Percentiles rank a stretch among this genome's conserved stretches.
Conservation (phyloP, 2,113 vertebrate species). For the Aegithalos caudatus region DNA sequence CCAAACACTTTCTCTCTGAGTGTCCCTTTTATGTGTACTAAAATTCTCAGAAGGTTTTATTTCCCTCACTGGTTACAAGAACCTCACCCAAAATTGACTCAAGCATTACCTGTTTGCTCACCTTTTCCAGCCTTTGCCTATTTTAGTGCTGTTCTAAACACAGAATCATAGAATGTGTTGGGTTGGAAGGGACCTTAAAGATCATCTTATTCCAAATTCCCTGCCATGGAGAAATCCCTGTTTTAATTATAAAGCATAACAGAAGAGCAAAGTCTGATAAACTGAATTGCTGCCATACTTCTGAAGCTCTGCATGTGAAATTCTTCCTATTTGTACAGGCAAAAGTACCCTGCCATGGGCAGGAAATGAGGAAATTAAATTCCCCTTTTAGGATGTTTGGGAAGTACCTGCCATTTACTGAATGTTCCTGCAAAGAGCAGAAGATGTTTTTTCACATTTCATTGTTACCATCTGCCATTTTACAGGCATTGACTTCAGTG, state of each 20-base stretch:
- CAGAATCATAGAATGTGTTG: not conserved
- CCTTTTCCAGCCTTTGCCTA: not conserved
- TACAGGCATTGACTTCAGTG: not conserved
- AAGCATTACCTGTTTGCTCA: not conserved
- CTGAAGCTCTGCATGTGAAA: not conserved
- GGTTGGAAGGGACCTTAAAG: not conserved
- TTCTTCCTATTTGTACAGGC: not conserved
- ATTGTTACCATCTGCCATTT: not conserved
- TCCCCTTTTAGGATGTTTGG: not conserved
- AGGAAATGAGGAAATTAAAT: not conserved
- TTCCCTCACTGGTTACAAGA: not conserved
- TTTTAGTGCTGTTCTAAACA: not conserved
- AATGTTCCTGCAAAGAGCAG: rapidly evolving
- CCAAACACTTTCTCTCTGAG: not conserved
- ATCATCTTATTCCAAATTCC: not conserved
- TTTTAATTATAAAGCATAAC: not conserved
- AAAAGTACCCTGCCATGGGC: not conserved
- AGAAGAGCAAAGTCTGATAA: not conserved
- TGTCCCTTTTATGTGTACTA: not conserved
- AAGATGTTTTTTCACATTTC: not conserved
- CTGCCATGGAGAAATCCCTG: not conserved
- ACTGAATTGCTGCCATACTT: not conserved
- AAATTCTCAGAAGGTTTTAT: not conserved
- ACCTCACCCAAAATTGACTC: not conserved
- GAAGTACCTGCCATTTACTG: not conserved